These are phyloP conservation scores for Anseranas semipalmata DNA, from an alignment of 2,113 vertebrate genomes.

Conservation along the genomic window DNA sequence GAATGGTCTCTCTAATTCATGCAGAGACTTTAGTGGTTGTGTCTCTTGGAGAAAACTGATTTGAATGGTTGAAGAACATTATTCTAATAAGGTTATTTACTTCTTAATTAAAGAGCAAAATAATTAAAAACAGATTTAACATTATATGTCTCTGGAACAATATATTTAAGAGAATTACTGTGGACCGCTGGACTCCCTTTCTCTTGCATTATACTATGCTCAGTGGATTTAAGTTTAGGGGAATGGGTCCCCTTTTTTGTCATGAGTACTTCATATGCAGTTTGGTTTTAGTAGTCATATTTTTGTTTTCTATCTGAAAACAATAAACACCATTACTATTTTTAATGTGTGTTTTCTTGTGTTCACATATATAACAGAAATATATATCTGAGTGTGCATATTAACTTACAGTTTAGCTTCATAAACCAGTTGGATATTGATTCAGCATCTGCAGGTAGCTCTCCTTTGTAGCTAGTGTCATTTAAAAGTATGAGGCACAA, in stretches of 20 bases:
- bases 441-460: background rate
- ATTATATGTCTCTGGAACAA: constrained; percentile 14
- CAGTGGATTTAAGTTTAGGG: background rate
- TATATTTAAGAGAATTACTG: constrained; percentile 15
- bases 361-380: background rate
- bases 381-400: background rate
- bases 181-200: constrained; percentile 8
- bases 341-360: background rate
- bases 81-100: constrained; percentile 48
- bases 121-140: constrained; percentile 51
- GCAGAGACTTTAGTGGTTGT: background rate
- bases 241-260: background rate
- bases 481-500: background rate
- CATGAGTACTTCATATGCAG: background rate
- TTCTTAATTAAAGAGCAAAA: constrained; percentile 61
- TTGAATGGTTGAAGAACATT: constrained; percentile 19
- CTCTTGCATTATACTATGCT: background rate
- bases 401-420: background rate
- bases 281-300: background rate
- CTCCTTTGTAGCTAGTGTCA: background rate
- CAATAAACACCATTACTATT: background rate
- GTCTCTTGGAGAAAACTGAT: constrained; percentile 18
- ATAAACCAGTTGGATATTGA: background rate
- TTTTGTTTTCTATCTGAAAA: background rate
- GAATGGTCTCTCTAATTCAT: background rate